These are phyloP conservation scores for Melipona beecheii DNA, from an alignment of 2,888 invertebrate species.

Conservation along the genomic window DNA sequence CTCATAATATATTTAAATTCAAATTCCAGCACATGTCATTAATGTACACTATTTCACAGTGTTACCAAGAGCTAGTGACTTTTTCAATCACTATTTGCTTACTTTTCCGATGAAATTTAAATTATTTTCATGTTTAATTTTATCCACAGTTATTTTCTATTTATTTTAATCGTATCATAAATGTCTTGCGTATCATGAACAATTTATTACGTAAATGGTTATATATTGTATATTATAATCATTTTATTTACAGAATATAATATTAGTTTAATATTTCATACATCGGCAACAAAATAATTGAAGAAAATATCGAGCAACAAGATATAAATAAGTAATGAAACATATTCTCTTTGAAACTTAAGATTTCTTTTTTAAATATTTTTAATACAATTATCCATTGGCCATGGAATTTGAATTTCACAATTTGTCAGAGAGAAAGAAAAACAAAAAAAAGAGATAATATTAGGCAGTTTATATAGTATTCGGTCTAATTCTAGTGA, in stretches of 20 bases:
- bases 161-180: neutral
- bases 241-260: neutral
- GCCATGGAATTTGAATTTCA: conserved; percentile 27
- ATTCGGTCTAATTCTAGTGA: conserved; percentile 46
- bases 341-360: neutral
- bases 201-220: neutral
- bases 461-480: conserved; percentile 2
- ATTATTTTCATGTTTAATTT: conserved; percentile 3
- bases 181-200: neutral
- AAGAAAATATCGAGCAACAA: neutral
- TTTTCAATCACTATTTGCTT: neutral
- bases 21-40: conserved; percentile 32
- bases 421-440: neutral
- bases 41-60: conserved; percentile 38
- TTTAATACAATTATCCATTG: neutral
- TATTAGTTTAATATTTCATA: neutral
- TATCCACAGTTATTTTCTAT: neutral
- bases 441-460: neutral
- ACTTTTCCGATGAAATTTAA: neutral
- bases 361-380: too few species aligned
- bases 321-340: neutral
- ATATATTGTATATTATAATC: neutral
- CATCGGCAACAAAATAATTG: neutral
- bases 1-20: conserved; percentile 38
- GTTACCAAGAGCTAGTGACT: conserved; percentile 48